Percentiles rank a stretch among this genome's conserved stretches.
Evolutionary conservation across 1,140 invertebrate genomes (phyloP).

Genomic region (Drepana arcuata): DNA sequence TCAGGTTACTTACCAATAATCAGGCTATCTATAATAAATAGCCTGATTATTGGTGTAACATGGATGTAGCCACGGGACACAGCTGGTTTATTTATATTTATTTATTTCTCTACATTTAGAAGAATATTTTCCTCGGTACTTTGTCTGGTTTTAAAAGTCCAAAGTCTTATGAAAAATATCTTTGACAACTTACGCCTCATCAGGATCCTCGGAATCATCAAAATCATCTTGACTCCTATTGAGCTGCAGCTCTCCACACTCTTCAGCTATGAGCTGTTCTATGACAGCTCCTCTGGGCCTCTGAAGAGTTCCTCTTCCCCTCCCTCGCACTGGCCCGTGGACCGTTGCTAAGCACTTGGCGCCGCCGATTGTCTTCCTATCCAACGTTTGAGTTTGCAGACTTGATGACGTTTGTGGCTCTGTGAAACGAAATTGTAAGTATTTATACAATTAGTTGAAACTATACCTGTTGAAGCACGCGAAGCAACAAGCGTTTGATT

Average conservation of each 20-base stretch:
- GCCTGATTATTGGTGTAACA: too few species aligned
- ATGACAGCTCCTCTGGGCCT: constrained; percentile 47
- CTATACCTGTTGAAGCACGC: too few species aligned
- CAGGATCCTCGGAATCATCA: constrained; percentile 57
- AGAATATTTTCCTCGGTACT: too few species aligned
- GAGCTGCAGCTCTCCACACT: constrained; percentile 46
- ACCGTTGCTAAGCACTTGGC: constrained; percentile 54
- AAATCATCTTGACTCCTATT: constrained; percentile 53
- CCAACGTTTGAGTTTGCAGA: constrained; percentile 57
- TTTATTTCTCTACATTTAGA: too few species aligned
- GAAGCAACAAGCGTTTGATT: too few species aligned
- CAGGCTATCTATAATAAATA: too few species aligned
- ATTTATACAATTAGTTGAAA: too few species aligned
- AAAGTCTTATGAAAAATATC: too few species aligned
- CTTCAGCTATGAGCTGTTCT: constrained; percentile 59
- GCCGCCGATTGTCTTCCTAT: constrained; percentile 38
- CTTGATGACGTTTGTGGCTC: constrained; percentile 54
- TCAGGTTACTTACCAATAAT: too few species aligned
- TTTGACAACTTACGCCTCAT: constrained; percentile 46
- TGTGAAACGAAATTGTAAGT: constrained; percentile 16
- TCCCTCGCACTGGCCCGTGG: constrained; percentile 35
- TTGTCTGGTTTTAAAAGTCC: too few species aligned
- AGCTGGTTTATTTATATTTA: too few species aligned
- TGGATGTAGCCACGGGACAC: too few species aligned
- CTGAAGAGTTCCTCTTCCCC: constrained; percentile 34